Conservation (phyloP, 2,888 invertebrate species). For the Drosophila eohydei region DNA sequence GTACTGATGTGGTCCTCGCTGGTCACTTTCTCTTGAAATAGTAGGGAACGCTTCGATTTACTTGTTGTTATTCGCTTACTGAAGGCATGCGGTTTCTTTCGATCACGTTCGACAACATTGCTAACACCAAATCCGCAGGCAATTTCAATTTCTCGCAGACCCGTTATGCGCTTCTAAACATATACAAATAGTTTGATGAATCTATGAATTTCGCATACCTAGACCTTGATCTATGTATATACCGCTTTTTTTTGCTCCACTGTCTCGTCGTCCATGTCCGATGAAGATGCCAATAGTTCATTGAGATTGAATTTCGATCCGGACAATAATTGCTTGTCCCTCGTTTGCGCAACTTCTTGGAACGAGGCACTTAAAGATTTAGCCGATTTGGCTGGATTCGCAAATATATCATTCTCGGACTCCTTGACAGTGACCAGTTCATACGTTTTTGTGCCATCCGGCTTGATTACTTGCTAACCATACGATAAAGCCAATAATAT, state of each 20-base stretch:
- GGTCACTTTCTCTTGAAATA: too few species aligned
- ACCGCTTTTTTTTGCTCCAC: slow-evolving; percentile 35
- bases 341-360: background rate
- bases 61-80: background rate
- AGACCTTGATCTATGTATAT: background rate
- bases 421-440: slow-evolving; percentile 18
- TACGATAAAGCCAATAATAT: too few species aligned
- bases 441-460: slow-evolving; percentile 24
- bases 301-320: slow-evolving; percentile 18
- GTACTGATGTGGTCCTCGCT: too few species aligned
- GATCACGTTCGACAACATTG: background rate
- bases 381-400: background rate
- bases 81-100: background rate
- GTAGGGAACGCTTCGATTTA: background rate
- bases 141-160: slow-evolving; percentile 49
- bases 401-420: background rate
- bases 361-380: slow-evolving; percentile 3
- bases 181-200: background rate
- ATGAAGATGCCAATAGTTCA: slow-evolving; percentile 41
- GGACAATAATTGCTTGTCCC: background rate
- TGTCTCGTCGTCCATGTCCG: slow-evolving; percentile 26
- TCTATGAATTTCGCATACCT: background rate
- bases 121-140: slow-evolving; percentile 17
- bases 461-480: slow-evolving; percentile 6
- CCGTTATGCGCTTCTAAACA: slow-evolving; percentile 58